A percentile compares a stretch with the other conserved stretches of the same genome.
phyloP scores from a whole-genome alignment of 1,140 invertebrate species.

The Branchinecta lynchi region DNA sequence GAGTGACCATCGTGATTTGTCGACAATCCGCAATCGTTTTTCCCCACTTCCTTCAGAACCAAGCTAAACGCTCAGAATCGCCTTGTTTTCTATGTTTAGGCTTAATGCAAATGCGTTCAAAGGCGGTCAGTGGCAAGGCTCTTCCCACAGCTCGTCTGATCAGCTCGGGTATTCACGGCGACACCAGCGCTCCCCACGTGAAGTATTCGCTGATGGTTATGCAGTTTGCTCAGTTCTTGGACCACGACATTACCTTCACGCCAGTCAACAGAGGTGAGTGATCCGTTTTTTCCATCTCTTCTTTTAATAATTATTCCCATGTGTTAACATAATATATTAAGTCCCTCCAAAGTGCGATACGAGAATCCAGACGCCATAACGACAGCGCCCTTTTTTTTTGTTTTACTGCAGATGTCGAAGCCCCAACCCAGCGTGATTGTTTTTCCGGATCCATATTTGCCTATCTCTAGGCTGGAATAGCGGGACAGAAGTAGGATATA shows the following conservation, averaged over 20 bases:
- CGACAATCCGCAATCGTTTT: too few relatives aligned
- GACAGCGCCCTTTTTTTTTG: too few relatives aligned
- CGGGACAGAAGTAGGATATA: too few relatives aligned
- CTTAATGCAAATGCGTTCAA: slow-evolving; percentile 28
- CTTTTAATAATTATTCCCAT: slow-evolving; percentile 9
- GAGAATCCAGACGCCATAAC: too few relatives aligned
- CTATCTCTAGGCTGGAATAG: too few relatives aligned
- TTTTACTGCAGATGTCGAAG: too few relatives aligned
- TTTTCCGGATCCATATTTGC: too few relatives aligned
- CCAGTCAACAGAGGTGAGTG: slow-evolving; percentile 36
- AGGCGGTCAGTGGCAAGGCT: slow-evolving; percentile 27
- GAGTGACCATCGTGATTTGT: too few relatives aligned
- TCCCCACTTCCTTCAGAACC: too few relatives aligned
- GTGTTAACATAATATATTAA: background rate
- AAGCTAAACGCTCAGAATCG: background rate
- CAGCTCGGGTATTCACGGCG: slow-evolving; percentile 33
- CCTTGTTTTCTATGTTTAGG: slow-evolving; percentile 25
- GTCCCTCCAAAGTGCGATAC: too few relatives aligned
- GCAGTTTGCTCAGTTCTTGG: slow-evolving; percentile 41
- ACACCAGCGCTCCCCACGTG: slow-evolving; percentile 33
- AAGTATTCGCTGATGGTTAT: slow-evolving; percentile 36
- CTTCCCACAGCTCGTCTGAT: slow-evolving; percentile 34
- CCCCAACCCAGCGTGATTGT: too few relatives aligned
- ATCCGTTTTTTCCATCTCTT: slow-evolving; percentile 11
- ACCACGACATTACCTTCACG: slow-evolving; percentile 43